Evolutionary conservation across 2,113 vertebrate genomes (phyloP), one percentile per base, ranked within the genome.

Genomic region (Phoenicopterus ruber): DNA sequence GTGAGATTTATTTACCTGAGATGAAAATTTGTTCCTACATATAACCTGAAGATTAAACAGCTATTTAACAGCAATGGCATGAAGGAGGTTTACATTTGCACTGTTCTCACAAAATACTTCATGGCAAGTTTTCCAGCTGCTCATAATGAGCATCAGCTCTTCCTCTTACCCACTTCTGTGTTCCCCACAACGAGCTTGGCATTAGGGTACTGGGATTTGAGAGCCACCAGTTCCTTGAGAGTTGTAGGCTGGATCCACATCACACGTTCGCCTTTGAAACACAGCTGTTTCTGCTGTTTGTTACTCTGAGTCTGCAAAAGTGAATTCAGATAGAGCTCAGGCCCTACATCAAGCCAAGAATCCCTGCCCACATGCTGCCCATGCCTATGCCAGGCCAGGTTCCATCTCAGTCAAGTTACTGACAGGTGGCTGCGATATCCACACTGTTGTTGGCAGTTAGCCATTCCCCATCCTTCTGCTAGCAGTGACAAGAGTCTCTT

Each of bases 121-220:
- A 46, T 25, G 9, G 46, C 58, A 90, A 25, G 32, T 55, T 81
- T 92, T 82, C 22, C n/a, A 70, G 1, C 21, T 28, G 14, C 44
- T 86, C 17, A 22, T 44, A 66, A 26, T 1, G 11, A 90, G 20
- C 34, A 86, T 8, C 26, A 82, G 9, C 32, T 82, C 34, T 62
- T 77, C 42, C 38, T 94, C 99, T 99, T 95, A 99, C 99, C 99
- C 3, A 99, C 98, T 99, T 99, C 99, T 0, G 99, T 99, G 98
- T 99, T 99, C 25, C 99, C 99, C 86, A 99, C 99, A 77, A 99
- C 99, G 3, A 99, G 98, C 90, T 98, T 98, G 87, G 99, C 99
- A 2, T 96, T 93, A 0, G 99, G 99, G 72, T 99, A 93, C 83
- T 98, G 95, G 50, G 98, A 98, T 86, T 99, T 99, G 76, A 99